Conservation (phyloP, 2,888 invertebrate genomes). For the Salticus scenicus region DNA sequence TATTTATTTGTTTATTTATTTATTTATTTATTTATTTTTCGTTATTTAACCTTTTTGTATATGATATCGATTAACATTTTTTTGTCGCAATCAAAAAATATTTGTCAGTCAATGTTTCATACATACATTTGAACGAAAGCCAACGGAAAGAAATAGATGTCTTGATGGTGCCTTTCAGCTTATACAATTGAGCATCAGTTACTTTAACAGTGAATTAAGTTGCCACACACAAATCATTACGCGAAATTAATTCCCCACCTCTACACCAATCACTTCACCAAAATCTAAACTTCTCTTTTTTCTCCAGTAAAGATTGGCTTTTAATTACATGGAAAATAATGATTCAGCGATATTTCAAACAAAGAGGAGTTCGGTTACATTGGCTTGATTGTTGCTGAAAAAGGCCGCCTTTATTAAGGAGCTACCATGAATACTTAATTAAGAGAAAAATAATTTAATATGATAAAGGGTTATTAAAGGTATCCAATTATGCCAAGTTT, state of each 20-base stretch:
- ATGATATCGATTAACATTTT: no score
- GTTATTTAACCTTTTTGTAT: no score
- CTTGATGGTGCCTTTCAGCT: no score
- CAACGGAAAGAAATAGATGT: no score
- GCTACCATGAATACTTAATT: background rate
- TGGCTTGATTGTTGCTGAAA: background rate
- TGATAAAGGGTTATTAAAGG: background rate
- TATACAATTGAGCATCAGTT: background rate
- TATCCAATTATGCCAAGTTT: background rate
- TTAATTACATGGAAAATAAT: background rate
- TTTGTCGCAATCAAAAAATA: no score
- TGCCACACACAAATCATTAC: conserved; percentile 6
- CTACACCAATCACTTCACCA: background rate
- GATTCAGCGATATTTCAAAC: background rate
- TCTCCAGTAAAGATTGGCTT: background rate
- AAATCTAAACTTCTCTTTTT: background rate
- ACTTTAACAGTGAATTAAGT: background rate
- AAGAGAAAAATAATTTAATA: background rate
- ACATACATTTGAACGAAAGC: no score
- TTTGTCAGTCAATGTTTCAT: no score
- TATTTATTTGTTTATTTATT: no score
- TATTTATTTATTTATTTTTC: no score
- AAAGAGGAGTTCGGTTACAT: background rate
- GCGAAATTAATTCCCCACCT: background rate
- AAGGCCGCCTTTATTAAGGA: background rate